phyloP scores from a whole-genome alignment of 2,888 invertebrate species.

The Platycheirus rosarum region DNA sequence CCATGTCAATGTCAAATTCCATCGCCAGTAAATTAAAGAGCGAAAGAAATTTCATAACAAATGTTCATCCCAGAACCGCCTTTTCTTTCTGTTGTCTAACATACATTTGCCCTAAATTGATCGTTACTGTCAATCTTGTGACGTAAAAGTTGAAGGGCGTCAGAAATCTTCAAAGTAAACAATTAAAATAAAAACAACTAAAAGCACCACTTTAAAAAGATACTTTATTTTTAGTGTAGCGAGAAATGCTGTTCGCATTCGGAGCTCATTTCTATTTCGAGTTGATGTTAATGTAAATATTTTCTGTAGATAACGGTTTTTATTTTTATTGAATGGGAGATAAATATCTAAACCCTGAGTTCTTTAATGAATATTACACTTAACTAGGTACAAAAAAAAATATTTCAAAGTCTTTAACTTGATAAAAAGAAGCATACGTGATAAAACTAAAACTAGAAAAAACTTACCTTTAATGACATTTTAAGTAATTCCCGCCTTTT shows the following conservation, averaged over 20 bases:
- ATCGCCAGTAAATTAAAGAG: constrained; percentile 6
- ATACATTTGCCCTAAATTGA: constrained; percentile 9
- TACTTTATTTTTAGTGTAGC: constrained; percentile 10
- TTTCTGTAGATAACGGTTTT: constrained; percentile 2
- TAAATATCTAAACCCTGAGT: too few relatives aligned
- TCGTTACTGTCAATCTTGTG: background rate
- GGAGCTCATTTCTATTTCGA: constrained; percentile 54
- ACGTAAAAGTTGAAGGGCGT: constrained; percentile 13
- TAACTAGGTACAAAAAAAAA: too few relatives aligned
- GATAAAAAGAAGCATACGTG: background rate
- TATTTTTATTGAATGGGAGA: background rate
- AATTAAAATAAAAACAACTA: constrained; percentile 3
- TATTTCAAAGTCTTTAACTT: constrained; percentile 9
- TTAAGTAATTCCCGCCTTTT: background rate
- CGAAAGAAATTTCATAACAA: background rate
- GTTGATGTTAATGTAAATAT: constrained; percentile 8
- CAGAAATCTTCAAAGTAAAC: constrained; percentile 25
- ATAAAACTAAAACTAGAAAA: constrained; percentile 15
- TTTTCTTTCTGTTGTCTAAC: background rate
- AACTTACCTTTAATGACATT: constrained; percentile 68
- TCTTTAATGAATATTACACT: too few relatives aligned
- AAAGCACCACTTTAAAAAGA: constrained; percentile 16
- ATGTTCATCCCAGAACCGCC: background rate
- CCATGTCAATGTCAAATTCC: constrained; percentile 14
- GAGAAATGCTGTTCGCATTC: background rate